phyloP scores from a whole-genome alignment of 2,113 vertebrate genomes.

The Machaerirhynchus nigripectus region DNA sequence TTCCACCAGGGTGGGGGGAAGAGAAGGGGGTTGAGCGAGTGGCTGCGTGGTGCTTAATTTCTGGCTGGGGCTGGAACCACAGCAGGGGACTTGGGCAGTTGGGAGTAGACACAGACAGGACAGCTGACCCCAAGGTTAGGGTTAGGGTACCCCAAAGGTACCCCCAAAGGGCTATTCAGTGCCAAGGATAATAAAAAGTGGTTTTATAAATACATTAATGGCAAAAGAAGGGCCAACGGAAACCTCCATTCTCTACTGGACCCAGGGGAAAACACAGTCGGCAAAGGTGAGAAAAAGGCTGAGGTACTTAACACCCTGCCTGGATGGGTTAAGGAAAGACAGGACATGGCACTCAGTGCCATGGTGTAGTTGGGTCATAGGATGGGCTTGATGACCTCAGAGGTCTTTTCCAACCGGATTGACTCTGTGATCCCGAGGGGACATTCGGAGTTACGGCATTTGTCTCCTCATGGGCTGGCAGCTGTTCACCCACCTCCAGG shows the following conservation, averaged over 20 bases:
- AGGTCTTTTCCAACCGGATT: too few species aligned
- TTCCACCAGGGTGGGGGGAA: background rate
- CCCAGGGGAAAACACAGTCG: background rate
- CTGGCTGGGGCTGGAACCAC: background rate
- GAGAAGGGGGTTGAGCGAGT: background rate
- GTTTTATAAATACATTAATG: too few species aligned
- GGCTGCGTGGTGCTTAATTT: background rate
- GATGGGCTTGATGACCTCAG: too few species aligned
- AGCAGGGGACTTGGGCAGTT: background rate
- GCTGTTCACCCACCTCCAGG: background rate
- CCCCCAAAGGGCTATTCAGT: background rate
- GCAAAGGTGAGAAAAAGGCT: background rate
- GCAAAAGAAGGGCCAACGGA: background rate
- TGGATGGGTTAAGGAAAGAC: too few species aligned
- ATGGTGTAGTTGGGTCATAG: too few species aligned
- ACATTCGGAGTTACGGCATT: fast-evolving
- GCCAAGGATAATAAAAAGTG: background rate
- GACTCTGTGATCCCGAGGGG: background rate
- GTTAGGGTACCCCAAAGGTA: background rate
- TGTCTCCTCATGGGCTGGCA: background rate
- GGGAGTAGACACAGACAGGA: background rate
- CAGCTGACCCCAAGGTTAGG: background rate
- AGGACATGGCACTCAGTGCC: too few species aligned
- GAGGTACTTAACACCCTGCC: background rate
- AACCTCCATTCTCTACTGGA: background rate